Base-by-base conservation (phyloP, 1,140 invertebrate genomes). In the Drosophila parabipectinata region DNA sequence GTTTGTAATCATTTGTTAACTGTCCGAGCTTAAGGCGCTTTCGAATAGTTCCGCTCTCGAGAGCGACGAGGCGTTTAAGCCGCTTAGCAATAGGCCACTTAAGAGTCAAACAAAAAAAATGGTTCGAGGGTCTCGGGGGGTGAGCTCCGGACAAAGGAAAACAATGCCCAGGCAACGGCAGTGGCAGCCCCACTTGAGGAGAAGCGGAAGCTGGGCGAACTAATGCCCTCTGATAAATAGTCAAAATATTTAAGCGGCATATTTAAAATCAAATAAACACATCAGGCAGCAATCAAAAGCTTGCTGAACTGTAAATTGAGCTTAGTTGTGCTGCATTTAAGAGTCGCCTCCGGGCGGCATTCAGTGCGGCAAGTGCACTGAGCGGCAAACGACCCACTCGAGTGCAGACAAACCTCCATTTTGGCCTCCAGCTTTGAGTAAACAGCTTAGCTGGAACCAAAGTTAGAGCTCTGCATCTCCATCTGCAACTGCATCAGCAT, bases 1-100 rank as follows among this genome's bases (percentile, higher is more conserved):
- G 71, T 82, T 83, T 88, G 84, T 88, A 88, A 88, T 88, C 83
- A 88, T 88, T 88, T 88, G 83, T 88, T 83, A 88, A 89, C 84
- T 88, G 83, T 79, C 75, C 72, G 28, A 59, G 51, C 58, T 68
- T 68, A 52, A 56, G 58, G 52, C 59, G 58, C 68, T 68, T 52
- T 74, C 34, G 47, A 57, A 75, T 66, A 57, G 28, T 69, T 59
- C 14, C 41, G 47, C 48, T 41, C 63, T 44, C 6, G 41, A 28
- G 47, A 54, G 54, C 73, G 53, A 76, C 62, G 64, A 82, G 83
- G 82, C 82, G 82, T 87, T 72, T 79, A 85, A 85, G 83, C 82
- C 83, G 83, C 83, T 85, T 85, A 88, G 30, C 59, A 52, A 32
- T 59, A 39, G 54, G 30, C 63, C 67, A 71, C 67, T 71, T 69